Evolutionary conservation across 2,113 vertebrate genomes (phyloP).

Genomic region (Perca flavescens): DNA sequence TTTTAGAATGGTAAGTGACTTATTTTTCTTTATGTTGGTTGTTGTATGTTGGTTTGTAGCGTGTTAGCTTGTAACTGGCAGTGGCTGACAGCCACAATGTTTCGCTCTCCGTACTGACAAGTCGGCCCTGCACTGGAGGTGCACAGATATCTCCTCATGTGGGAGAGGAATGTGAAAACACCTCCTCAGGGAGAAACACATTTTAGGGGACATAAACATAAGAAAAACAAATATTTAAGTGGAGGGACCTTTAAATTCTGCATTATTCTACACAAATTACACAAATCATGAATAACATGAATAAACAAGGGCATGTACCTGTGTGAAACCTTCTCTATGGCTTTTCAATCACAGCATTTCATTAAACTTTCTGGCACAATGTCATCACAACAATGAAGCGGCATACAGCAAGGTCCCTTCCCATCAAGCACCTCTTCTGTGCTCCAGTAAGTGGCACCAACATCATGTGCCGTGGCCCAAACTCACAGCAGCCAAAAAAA

Average conservation of each 20-base stretch:
- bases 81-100: too few relatives aligned
- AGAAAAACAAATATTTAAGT: too few relatives aligned
- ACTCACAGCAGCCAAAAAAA: constrained; percentile 17
- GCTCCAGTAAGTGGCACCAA: constrained; percentile 33
- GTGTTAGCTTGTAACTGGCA: too few relatives aligned
- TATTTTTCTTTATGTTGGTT: too few relatives aligned
- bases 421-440: constrained; percentile 46
- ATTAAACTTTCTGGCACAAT: background rate
- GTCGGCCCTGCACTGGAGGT: too few relatives aligned
- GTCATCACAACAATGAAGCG: constrained; percentile 10
- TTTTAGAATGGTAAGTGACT: too few relatives aligned
- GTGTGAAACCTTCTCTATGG: constrained; percentile 10
- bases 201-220: too few relatives aligned
- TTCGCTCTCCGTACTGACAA: too few relatives aligned
- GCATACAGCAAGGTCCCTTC: constrained; percentile 9
- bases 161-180: too few relatives aligned
- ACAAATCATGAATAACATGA: background rate
- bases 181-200: too few relatives aligned
- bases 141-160: too few relatives aligned
- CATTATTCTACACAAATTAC: background rate
- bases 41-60: too few relatives aligned
- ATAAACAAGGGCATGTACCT: constrained; percentile 1
- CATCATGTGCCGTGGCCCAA: constrained; percentile 1
- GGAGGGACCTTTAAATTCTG: background rate
- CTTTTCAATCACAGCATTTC: background rate